Evolutionary conservation across 2,797 vertebrate species (phyloP), one percentile per base, ranked within the genome.

Genomic region (Rhynchotus rufescens): DNA sequence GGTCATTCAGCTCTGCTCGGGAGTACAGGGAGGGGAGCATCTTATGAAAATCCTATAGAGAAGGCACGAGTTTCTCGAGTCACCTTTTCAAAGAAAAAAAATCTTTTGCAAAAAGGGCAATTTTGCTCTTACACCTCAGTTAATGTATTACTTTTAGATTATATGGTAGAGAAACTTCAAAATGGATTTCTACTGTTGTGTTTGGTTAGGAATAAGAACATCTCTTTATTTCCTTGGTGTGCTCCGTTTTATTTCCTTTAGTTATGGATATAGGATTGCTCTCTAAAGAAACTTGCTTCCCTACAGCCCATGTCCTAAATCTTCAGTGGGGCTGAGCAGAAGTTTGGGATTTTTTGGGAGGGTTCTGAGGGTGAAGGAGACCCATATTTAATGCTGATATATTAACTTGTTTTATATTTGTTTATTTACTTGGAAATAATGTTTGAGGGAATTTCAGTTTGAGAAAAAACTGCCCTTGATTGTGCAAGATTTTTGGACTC

Each of bases 11-110:
- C 76, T 28, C 84, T 40, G 69, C 71, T 42, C 22, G 51, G 57
- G 91, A 67, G 77, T 17, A 56, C 61, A 22, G 34, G 76, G 49
- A 69, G 44, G 59, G 40, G 40, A 40, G 61, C 74, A 16, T 64
- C 93, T 96, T 87, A 47, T 68, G 92, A 97, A 97, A 96, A 92
- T 54, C 69, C 57, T 84, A 30, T 59, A 21, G 12, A 42, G 40
- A 32, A 88, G 80, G 67, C 90, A 44, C 25, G 5, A 1, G 34
- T 86, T 61, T 32, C 80, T 54, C 66, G 32, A 64, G 84, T 89
- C 88, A 92, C 82, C 66, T 86, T 93, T 88, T 32, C 49, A 34
- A 28, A 72, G n/a, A 19, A 34, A 52, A 78, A 5, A 61, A 78
- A 5, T 42, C 22, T 56, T 2, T 3, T 40, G 38, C 15, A 36